These are phyloP conservation scores for Chiloscyllium punctatum DNA, from an alignment of 2,797 vertebrate genomes.

Conservation along the genomic window DNA sequence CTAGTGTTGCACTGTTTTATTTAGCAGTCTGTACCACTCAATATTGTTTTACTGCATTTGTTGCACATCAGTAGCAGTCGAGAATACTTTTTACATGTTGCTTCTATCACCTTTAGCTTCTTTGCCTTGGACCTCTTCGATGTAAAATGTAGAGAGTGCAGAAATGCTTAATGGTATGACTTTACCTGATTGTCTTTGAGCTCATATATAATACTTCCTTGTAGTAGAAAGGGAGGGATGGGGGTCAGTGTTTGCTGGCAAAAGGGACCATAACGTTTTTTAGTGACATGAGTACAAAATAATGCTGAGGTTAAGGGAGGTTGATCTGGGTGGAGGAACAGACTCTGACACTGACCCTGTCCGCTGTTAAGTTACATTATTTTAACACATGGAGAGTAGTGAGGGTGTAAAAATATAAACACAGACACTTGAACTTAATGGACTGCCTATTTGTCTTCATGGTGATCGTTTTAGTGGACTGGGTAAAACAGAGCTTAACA, in stretches of 20 bases:
- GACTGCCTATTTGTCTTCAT: neutral
- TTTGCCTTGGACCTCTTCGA: neutral
- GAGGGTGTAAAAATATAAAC: neutral
- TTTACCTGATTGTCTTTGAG: neutral
- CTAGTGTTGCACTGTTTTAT: neutral
- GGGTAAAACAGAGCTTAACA: neutral
- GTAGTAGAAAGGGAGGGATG: neutral
- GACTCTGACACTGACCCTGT: conserved; percentile 45
- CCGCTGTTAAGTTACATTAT: conserved; percentile 46
- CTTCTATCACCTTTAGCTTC: neutral
- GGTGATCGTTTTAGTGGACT: neutral
- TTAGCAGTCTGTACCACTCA: neutral
- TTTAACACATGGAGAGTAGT: neutral
- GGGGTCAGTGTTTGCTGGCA: conserved; percentile 42
- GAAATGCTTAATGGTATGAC: neutral
- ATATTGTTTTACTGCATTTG: neutral
- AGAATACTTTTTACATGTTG: neutral
- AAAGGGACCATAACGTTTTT: conserved; percentile 53
- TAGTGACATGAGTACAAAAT: conserved; percentile 43
- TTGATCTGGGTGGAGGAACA: conserved; percentile 9
- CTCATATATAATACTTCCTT: neutral
- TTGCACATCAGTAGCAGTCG: neutral
- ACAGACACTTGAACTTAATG: neutral
- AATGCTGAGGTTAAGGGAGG: conserved; percentile 39
- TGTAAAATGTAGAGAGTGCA: neutral